Base-by-base conservation (phyloP, 2,888 invertebrate species). In the Hirtodrosophila confusa region DNA sequence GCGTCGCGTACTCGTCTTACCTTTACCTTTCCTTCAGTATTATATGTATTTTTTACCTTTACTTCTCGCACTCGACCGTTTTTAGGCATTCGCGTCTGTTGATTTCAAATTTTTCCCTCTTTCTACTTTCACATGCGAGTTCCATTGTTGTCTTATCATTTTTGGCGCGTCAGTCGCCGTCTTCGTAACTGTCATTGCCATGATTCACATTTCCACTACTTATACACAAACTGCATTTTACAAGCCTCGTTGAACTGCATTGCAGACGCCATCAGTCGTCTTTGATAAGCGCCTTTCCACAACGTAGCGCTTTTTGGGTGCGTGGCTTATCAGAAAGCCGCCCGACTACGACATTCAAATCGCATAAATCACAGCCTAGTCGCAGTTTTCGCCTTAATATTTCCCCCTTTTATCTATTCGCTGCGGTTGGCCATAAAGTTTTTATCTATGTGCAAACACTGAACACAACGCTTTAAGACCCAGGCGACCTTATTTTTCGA, bases 341-440 rank as follows among this genome's bases (percentile, higher is more conserved):
- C 10, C 37, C 50, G 65, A 70, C 80, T 63, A 78, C 80, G 62
- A 73, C 62, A 69, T 75, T 69, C 76, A 78, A 87, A 83, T 85
- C 88, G 69, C 73, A 85, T 83, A 87, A 83, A 83, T 83, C 82
- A 87, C 76, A 70, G 88, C 88, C 85, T 75, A 80, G 80, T 77
- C 85, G 80, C 78, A 71, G 78, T 74, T 80, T 78, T 67, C 50
- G 75, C 83, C 69, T 75, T 80, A 71, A 67, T 78, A 75, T 86
- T 69, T 80, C 65, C 54, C 54, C 55, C 54, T 85, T 82, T 83
- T 83, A 83, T 87, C 88, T 83, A 75, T 68, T 78, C 73, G 68
- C 78, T 85, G 75, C 64, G 82, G 75, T 60, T 66, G 72, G 86
- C 73, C 76, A 83, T 83, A 83, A 83, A 83, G 64, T 87, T 80